A percentile compares a stretch with the other conserved stretches of the same genome.
These are phyloP conservation scores for Leiothrix lutea DNA, from an alignment of 2,113 vertebrate genomes.

Conservation along the genomic window DNA sequence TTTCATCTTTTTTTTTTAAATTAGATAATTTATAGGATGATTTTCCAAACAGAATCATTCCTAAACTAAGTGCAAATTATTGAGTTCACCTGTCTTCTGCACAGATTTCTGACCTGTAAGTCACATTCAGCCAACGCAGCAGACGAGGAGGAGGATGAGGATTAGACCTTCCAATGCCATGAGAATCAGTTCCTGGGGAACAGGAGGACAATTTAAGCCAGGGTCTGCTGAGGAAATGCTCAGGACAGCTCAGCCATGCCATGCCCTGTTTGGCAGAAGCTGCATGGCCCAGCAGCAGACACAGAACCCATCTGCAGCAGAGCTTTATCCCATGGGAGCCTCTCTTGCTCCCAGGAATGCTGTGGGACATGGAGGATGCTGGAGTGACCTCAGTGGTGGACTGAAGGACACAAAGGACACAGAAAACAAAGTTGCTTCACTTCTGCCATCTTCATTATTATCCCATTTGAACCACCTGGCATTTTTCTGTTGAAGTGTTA, in stretches of 20 bases:
- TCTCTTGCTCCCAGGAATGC: not conserved
- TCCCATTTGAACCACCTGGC: not conserved
- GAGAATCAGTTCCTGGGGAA: not conserved
- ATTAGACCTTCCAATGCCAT: not conserved
- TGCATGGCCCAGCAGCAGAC: not conserved
- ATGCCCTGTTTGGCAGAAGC: not conserved
- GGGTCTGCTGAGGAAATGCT: not conserved
- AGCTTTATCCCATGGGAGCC: not conserved
- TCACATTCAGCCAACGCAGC: not conserved
- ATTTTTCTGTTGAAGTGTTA: not conserved
- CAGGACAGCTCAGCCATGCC: not conserved
- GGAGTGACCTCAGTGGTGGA: fast-evolving
- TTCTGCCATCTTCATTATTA: not conserved
- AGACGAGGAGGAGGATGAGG: not conserved
- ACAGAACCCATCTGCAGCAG: not conserved
- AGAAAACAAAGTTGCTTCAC: not conserved
- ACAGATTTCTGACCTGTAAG: not conserved
- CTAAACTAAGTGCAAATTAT: not conserved
- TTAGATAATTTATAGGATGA: not conserved
- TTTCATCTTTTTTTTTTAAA: not conserved
- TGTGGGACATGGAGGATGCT: not conserved
- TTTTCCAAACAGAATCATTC: not conserved
- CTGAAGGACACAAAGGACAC: not conserved
- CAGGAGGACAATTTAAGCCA: not conserved
- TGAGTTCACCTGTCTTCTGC: not conserved